phyloP scores from a whole-genome alignment of 2,888 invertebrate genomes.

The Tortrix viridana region DNA sequence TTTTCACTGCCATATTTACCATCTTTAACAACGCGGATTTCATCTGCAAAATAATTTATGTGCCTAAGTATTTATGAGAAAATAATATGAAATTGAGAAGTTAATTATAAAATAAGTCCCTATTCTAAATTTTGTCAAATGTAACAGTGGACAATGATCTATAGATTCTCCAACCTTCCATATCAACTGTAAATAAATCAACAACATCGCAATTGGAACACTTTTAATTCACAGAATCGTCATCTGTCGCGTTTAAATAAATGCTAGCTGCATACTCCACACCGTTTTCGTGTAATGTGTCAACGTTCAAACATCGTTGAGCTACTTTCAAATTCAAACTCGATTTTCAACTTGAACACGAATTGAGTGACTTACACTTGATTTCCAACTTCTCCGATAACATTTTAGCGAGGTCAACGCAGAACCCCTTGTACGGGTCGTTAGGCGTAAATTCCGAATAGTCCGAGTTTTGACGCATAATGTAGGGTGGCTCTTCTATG shows the following conservation, averaged over 20 bases:
- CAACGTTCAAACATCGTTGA: background rate
- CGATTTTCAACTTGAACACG: conserved; percentile 26
- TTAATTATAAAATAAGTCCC: too few species aligned
- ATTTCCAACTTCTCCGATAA: conserved; percentile 92
- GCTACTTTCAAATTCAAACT: conserved; percentile 14
- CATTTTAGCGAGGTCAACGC: conserved; percentile 94
- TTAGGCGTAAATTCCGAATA: conserved; percentile 87
- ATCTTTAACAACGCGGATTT: conserved; percentile 93
- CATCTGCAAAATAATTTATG: conserved; percentile 85
- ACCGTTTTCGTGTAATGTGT: background rate
- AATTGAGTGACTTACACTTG: conserved; percentile 87
- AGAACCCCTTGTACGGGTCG: conserved; percentile 94
- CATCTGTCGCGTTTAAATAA: too few species aligned
- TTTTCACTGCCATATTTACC: conserved; percentile 94
- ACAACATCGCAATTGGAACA: too few species aligned
- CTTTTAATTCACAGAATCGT: too few species aligned
- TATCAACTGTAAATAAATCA: too few species aligned
- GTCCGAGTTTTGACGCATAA: conserved; percentile 89
- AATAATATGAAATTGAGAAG: too few species aligned
- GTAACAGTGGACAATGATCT: too few species aligned
- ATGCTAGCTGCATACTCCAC: background rate
- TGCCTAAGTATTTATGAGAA: too few species aligned
- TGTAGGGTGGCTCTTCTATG: conserved; percentile 94
- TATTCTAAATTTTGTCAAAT: too few species aligned
- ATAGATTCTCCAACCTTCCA: too few species aligned